Base-by-base conservation (phyloP, 2,797 vertebrate genomes). In the Poeciliopsis presidionis region DNA sequence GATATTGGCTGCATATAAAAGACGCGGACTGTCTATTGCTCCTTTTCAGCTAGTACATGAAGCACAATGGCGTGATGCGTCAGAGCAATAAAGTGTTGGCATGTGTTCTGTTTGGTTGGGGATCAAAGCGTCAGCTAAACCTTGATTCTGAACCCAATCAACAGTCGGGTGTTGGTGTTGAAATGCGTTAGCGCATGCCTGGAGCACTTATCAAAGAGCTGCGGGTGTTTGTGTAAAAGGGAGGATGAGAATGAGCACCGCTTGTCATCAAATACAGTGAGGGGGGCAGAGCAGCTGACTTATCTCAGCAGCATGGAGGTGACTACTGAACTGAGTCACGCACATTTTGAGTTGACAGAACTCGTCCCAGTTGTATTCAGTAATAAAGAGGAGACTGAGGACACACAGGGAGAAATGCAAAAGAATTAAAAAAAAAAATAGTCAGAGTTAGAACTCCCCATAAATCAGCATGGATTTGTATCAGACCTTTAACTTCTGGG, bases 201-300 rank as follows among this genome's bases (percentile, higher is more conserved):
- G 86, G 67, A 86, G 84, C 47, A n/a, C 72, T 72, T 93, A 90
- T 92, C 90, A 88, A 90, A 90, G 83, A 86, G 87, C 78, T 78
- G 79, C 33, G 53, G 12, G 74, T 79, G 82, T 73, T 78, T 79
- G 76, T 82, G 63, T 36, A 65, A 71, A 76, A 20, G 69, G 71
- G 49, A 81, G 74, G 86, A 87, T 80, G 83, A 85, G 83, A 86
- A 84, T 72, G 57, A 74, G 74, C 74, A 61, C 12, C 45, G 65
- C 86, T 89, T 86, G 84, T 91, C 87, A 89, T 86, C 72, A 25
- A 74, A 78, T 75, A 72, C 73, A 80, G 74, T 73, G 79, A 75
- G 74, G 73, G 75, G 77, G 72, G 72, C 77, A 73, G 78, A 78
- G 81, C 79, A 67, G 75, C 74, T 76, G 80, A 89, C 65, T 86